Base-by-base conservation (phyloP, 1,140 invertebrate genomes). In the Leptinotarsa lineolata region DNA sequence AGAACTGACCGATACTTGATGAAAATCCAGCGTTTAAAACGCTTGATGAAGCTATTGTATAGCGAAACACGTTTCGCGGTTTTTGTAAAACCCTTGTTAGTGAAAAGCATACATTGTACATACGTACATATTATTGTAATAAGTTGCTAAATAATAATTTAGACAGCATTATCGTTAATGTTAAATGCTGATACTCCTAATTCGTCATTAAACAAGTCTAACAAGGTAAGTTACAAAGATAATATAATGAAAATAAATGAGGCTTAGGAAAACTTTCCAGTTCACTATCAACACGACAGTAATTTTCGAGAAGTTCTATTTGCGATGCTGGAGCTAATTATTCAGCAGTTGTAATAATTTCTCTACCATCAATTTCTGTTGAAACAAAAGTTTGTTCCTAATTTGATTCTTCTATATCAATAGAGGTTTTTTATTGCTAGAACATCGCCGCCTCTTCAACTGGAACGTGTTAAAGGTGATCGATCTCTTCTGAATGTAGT, bases 201-300 rank as follows among this genome's bases (percentile, higher is more conserved):
- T 60, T 21, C 59, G n/a, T 60, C 59, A 60, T 60, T 60, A n/a
- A 11, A 60, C 59, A 5, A 60, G 5, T 60, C 59, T 5, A 60
- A 60, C n/a, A 8, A 11, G 59, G 59, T n/a, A 60, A 21, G 59
- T 60, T 6, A 60, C n/a, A 60, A n/a, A n/a, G n/a, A n/a, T 60
- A 5, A 60, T n/a, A 5, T 4, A 8, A 60, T n/a, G n/a, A n/a
- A 60, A 60, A 60, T 6, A 6, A 21, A 6, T n/a, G 12, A 16
- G 1, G 12, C 18, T 61, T 22, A 20, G 60, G 6, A 61, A 61
- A 61, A 2, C 59, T 60, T n/a, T 60, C 59, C 59, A 60, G 6
- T 11, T 8, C 59, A 60, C 60, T 61, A 20, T 61, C 4, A 12
- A 61, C 60, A 61, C 13, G 13, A 61, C 12, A 61, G 2, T 8